Conservation (phyloP, 2,888 invertebrate genomes). For the Euzetes globulus region DNA sequence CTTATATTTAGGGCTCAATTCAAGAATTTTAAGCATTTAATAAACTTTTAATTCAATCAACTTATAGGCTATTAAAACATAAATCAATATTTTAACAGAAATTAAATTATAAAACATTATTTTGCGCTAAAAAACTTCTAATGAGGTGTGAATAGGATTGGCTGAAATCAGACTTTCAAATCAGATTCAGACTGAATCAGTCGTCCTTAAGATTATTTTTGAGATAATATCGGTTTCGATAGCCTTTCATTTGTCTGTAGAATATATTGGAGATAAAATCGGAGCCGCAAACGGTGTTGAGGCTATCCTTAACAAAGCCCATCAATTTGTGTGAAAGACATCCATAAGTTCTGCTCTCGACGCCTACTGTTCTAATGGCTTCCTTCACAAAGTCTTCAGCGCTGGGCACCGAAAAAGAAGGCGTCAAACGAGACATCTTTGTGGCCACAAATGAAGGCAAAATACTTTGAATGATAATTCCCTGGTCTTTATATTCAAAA, state of each 20-base stretch:
- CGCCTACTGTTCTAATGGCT: conserved; percentile 46
- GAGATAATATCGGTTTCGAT: background rate
- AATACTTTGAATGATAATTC: conserved; percentile 46
- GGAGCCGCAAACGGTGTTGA: background rate
- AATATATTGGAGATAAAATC: background rate
- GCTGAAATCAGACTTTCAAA: too few species aligned
- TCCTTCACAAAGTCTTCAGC: conserved; percentile 45
- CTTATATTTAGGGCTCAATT: too few species aligned
- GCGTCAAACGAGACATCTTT: conserved; percentile 45
- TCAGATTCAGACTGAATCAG: background rate
- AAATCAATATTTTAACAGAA: too few species aligned
- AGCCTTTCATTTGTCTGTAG: background rate
- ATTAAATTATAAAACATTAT: too few species aligned
- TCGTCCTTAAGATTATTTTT: background rate
- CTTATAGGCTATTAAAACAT: too few species aligned
- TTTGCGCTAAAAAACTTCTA: too few species aligned
- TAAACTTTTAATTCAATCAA: too few species aligned
- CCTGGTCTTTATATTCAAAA: conserved; percentile 47
- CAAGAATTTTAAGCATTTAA: too few species aligned
- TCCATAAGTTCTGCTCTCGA: conserved; percentile 46
- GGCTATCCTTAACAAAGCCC: conserved; percentile 22
- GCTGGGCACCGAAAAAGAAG: conserved; percentile 45
- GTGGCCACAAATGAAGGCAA: conserved; percentile 49
- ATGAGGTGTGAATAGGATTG: too few species aligned
- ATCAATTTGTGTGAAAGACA: conserved; percentile 45